Evolutionary conservation across 2,888 invertebrate species (phyloP).

Genomic region (Mimachlamys varia): DNA sequence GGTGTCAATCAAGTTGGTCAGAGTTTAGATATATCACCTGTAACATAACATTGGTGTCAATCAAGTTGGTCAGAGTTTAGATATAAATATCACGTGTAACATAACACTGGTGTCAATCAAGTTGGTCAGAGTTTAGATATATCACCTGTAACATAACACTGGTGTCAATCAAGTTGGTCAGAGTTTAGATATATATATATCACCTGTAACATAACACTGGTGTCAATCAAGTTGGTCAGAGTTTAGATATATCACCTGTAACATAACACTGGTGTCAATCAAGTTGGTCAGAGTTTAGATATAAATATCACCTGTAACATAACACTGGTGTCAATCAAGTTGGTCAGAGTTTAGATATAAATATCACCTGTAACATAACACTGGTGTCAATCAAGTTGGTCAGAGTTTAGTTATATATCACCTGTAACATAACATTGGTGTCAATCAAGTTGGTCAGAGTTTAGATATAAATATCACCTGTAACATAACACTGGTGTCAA

Average conservation of each 20-base stretch:
- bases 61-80: not conserved
- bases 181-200: conserved; percentile 97
- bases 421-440: conserved; percentile 85
- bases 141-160: not conserved
- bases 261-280: conserved; percentile 38
- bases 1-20: not conserved
- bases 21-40: conserved; percentile 99
- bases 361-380: conserved; percentile 90
- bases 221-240: not conserved
- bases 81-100: conserved; percentile 97
- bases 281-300: too few species aligned
- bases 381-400: not conserved
- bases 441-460: not conserved
- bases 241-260: conserved; percentile 99
- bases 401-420: too few species aligned
- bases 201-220: conserved; percentile 87
- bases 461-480: conserved; percentile 99
- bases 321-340: not conserved
- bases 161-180: not conserved
- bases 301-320: conserved; percentile 96
- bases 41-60: conserved; percentile 61
- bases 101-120: conserved; percentile 28
- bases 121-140: too few species aligned
- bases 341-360: too few species aligned
- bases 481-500: conserved; percentile 61